Base-by-base conservation (phyloP, 2,888 invertebrate species). In the Acleris sparsana region DNA sequence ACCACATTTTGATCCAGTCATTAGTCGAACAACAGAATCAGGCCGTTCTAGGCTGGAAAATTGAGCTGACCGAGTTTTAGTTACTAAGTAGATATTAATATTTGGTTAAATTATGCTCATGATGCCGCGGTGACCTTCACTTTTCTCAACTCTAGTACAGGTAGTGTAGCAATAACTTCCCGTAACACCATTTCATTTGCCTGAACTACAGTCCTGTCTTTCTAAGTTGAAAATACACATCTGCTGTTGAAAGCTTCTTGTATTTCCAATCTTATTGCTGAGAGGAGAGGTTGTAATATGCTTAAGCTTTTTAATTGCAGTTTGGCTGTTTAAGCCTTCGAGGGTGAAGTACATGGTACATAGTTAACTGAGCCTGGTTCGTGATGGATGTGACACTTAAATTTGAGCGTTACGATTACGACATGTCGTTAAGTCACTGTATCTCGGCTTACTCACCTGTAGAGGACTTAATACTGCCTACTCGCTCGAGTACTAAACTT, bases 391-490 rank as follows among this genome's bases (percentile, higher is more conserved):
- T 68, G 69, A 57, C 68, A 69, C 71, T 73, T 71, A 73, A 71
- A 73, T 73, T 73, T 72, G 71, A 73, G 68, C 69, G 70, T 71
- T 71, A 69, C 70, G 70, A 71, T 71, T 71, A 69, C 70, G 69
- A 69, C 63, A 29, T 63, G 67, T 60, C 69, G 70, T 72, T 70
- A 70, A 70, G 64, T 67, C 67, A 53, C 60, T 66, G 66, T 69
- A 70, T 70, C 68, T 66, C 68, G 52, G 63, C 69, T 62, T 56
- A 61, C 61, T 66, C 66, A 66, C 66, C 62, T 61, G 55, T 57
- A 46, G 46, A 57, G 29, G 55, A 62, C 51, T 56, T 52, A 60
- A 61, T 61, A 65, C 46, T 57, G 57, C 44, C 22, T 56, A 48
- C 55, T 51, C 39, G 51, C 39, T 39, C 51, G 29, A 43, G 52